phyloP scores from a whole-genome alignment of 2,888 invertebrate species.

The Diplazon laetatorius region DNA sequence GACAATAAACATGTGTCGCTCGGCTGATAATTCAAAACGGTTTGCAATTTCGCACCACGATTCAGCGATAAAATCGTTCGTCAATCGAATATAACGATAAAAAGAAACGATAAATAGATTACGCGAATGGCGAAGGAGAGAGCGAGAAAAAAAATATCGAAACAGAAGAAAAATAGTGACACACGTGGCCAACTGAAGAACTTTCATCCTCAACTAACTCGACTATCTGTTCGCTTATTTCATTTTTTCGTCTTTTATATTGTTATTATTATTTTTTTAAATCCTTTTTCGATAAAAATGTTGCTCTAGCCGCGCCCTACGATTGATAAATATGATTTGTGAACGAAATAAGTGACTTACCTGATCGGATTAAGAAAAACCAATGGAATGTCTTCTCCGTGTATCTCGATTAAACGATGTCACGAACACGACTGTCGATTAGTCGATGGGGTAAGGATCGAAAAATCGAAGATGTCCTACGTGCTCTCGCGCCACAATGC shows the following conservation, averaged over 20 bases:
- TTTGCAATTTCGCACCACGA: no score
- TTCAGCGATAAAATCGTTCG: neutral
- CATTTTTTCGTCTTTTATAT: slow-evolving; percentile 1
- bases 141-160: neutral
- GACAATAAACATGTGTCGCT: no score
- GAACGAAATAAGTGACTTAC: slow-evolving; percentile 54
- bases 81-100: slow-evolving; percentile 7
- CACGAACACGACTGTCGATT: slow-evolving; percentile 28
- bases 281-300: neutral
- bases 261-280: neutral
- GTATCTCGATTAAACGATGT: slow-evolving; percentile 17
- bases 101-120: slow-evolving; percentile 45
- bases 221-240: neutral
- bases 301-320: slow-evolving; percentile 49
- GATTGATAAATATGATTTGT: slow-evolving; percentile 40
- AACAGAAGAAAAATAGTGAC: slow-evolving; percentile 35
- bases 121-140: neutral
- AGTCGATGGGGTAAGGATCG: slow-evolving; percentile 21
- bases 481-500: slow-evolving; percentile 49
- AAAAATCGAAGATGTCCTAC: slow-evolving; percentile 39
- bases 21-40: no score
- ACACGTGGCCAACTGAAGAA: slow-evolving; percentile 62
- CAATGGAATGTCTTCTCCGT: no score
- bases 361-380: slow-evolving; percentile 36
- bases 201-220: slow-evolving; percentile 43